Evolutionary conservation across 2,888 invertebrate species (phyloP), one percentile per base, ranked within the genome.

Genomic region (Cheilosia urbana): DNA sequence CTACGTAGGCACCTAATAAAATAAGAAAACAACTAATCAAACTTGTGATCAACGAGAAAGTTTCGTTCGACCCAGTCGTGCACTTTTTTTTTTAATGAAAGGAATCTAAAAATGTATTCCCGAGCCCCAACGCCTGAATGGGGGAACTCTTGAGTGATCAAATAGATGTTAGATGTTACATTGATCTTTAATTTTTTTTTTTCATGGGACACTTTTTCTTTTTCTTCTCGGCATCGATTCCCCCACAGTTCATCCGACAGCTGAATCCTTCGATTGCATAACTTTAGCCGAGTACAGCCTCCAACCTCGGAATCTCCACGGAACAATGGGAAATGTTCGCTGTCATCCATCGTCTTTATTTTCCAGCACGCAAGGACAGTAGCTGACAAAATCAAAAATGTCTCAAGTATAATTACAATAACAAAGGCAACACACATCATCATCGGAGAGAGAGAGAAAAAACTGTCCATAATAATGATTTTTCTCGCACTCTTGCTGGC

Each of bases 321-420:
- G 71, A 76, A 84, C 84, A 84, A 84, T 80, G 80, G 80, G 69
- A 66, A 80, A 76, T 76, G 75, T 80, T 68, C 27, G 37, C 69
- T 79, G 79, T 75, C 79, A 80, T 49, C 58, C 69, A 60, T 84
- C 53, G 79, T 80, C 84, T 80, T 84, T 58, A 84, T 75, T 73
- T 47, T 69, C 21, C 79, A 42, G 21, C 40, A 63, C 27, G 6
- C 53, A 60, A 65, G 45, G 75, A 79, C 68, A 63, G 51, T 27
- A 34, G 66, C 57, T 30, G n/a, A 51, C 60, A 79, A 57, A 75
- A 58, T 58, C 45, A 47, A n/a, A 79, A 75, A 58, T 57, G 63
- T 75, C 79, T 49, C 62, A 9, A 30, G 62, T 55, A 57, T 45
- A 71, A 76, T 82, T 45, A 63, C 69, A 76, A 58, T n/a, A 11